Percentiles rank a stretch among this genome's conserved stretches.
Evolutionary conservation across 2,888 invertebrate species (phyloP).

Genomic region (Electrophaes corylata): DNA sequence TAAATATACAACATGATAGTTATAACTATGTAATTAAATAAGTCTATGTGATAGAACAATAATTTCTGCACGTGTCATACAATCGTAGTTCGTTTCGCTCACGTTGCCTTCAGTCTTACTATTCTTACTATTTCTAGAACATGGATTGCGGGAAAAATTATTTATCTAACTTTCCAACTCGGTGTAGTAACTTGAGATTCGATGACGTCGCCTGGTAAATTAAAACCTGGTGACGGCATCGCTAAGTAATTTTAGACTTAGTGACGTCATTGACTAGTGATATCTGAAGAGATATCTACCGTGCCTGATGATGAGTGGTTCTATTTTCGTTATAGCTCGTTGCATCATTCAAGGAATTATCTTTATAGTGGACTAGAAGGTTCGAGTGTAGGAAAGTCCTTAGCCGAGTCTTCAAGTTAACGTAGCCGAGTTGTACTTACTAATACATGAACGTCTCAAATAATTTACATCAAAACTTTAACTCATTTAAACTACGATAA

Average conservation of each 20-base stretch:
- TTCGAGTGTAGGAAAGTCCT: background rate
- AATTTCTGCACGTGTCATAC: constrained; percentile 62
- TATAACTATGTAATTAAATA: constrained; percentile 74
- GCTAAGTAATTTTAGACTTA: background rate
- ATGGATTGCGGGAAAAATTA: constrained; percentile 39
- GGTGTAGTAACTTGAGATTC: constrained; percentile 12
- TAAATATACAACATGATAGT: constrained; percentile 82
- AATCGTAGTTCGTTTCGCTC: constrained; percentile 60
- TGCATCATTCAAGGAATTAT: background rate
- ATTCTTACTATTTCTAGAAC: constrained; percentile 19
- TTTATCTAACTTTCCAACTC: constrained; percentile 9
- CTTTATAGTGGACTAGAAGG: background rate
- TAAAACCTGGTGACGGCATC: background rate
- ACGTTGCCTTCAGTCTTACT: constrained; percentile 64
- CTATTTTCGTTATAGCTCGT: background rate
- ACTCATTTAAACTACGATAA: background rate
- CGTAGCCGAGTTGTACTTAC: background rate
- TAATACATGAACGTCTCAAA: constrained; percentile 18
- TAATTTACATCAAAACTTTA: constrained; percentile 26
- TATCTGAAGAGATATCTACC: no score
- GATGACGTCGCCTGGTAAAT: background rate
- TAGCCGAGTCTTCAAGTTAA: background rate
- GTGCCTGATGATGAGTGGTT: no score
- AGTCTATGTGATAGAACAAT: constrained; percentile 76
- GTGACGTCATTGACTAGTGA: background rate